Base-by-base conservation (phyloP, 2,113 vertebrate species). In the Hippocampus comes region DNA sequence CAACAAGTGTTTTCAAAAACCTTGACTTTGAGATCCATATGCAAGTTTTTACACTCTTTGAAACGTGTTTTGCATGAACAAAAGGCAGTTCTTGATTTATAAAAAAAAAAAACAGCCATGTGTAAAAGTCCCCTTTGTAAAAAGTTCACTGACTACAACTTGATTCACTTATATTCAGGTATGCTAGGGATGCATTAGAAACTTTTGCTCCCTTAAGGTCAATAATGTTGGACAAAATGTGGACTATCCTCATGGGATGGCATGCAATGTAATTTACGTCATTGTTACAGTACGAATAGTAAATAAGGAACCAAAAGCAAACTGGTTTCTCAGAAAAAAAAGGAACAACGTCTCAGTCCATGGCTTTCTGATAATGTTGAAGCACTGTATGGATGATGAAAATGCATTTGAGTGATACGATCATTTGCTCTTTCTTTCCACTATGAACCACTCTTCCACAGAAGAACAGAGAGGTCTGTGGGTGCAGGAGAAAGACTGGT, bases 371-470 rank as follows among this genome's bases (percentile, higher is more conserved):
- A 21, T 65, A 42, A 65, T 65, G 48, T 51, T 5, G 17, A 51
- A 5, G 5, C 34, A 38, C 34, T 18, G 27, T 61, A 65, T 23
- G 63, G 41, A 65, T 23, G 63, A 65, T 25, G 21, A 15, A 25
- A 43, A 46, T 12, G 41, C 63, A 65, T 46, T 46, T 43, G 12
- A 9, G 21, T 18, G 74, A 85, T 84, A 61, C 69, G 79, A 86
- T 88, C 84, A 67, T 66, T 74, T 56, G 17, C 27, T 59, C 65
- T 1, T 66, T n/a, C 49, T 38, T 42, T 71, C 71, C 67, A 71
- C 72, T 72, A 46, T 64, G 72, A 61, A 70, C 43, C 59, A 46
- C 67, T 34, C 11, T 57, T 9, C 46, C 18, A 75, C 67, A 74
- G 18, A 25, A 49, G 43, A 66, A 76, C 20, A 34, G 60, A 49